Evolutionary conservation across 2,888 invertebrate genomes (phyloP), one percentile per base, ranked within the genome.

Genomic region (Cataglyphis livida): DNA sequence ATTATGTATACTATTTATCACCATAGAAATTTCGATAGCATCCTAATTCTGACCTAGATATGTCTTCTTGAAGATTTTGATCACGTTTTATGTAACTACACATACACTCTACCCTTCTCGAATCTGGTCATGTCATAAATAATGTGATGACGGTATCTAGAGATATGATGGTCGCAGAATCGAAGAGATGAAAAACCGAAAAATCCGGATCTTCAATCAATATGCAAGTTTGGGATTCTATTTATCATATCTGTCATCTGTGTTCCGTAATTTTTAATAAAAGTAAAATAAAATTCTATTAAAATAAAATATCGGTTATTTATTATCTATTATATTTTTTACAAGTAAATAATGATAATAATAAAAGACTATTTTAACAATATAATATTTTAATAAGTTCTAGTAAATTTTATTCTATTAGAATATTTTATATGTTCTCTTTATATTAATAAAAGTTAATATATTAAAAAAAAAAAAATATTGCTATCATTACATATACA

Each of bases 101-200:
- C n/a, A 35, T 70, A 78, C 15, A 78, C 12, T 32, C 35, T 41
- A 62, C 21, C 65, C 62, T 21, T 73, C 25, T 65, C 38, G 32
- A 79, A 74, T 51, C 48, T 44, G 21, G 44, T 82, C 59, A 21
- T 59, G 51, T 81, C 73, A 86, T 86, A 86, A 81, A 86, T 86
- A 83, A 86, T 82, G 75, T 44, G 59, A 7, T 18, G n/a, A 21
- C 59, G 61, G 65, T 71, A 64, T 28, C 51, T 25, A 54, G n/a
- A 68, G 54, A 44, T 38, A 32, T 48, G 48, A 12, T 41, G 62
- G 48, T 41, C 41, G 35, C 65, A 51, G 66, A 84, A 70, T 12
- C 15, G 9, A 62, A 54, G 32, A 54, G 28, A 79, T 6, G 32
- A 57, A 48, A 48, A 15, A 7, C 2, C 15, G 51, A 74, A 65